Base-by-base conservation (phyloP, 2,797 vertebrate genomes). In the Rhincodon typus region DNA sequence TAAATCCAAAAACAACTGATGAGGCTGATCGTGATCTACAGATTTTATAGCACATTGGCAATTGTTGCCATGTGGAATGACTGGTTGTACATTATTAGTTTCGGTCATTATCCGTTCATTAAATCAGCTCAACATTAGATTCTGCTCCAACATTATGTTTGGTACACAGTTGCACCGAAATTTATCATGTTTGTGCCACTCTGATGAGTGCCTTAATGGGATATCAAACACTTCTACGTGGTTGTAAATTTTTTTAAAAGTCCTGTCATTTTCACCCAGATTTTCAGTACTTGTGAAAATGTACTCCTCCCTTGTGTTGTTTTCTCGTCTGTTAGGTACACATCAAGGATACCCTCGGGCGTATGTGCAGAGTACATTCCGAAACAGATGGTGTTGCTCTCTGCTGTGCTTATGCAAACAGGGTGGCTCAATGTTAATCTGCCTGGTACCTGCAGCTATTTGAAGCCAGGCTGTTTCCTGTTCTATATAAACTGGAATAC, bases 261-360 rank as follows among this genome's bases (percentile, higher is more conserved):
- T 93, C 90, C n/a, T 69, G n/a, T 93, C n/a, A 38, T 93, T 69
- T 93, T 69, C 90, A 69, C 90, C 90, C 53, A 4, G 87, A 4
- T n/a, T 90, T 90, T 90, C 57, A 10, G 21, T 69, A 67, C 90
- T 67, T 93, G 62, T 69, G 90, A 93, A 69, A 42, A 93, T 93
- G 34, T 93, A 23, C 90, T 93, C 34, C 66, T n/a, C n/a, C 38
- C 69, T 93, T 38, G 38, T 42, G 66, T 13, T 42, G 66, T n/a
- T 69, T 93, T 69, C 90, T 38, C 90, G 25, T 8, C 88, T 93
- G 38, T 38, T 93, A 25, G 90, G 21, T 13, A 66, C 90, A 15
- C 66, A n/a, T 66, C 25, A 27, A n/a, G 30, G 62, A 62, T 90
- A 62, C n/a, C 90, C 66, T 50, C 42, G 66, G 62, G n/a, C 4